Percentiles rank a stretch among this genome's conserved stretches.
phyloP scores from a whole-genome alignment of 2,888 invertebrate genomes.

The Cyclophora albipunctata region DNA sequence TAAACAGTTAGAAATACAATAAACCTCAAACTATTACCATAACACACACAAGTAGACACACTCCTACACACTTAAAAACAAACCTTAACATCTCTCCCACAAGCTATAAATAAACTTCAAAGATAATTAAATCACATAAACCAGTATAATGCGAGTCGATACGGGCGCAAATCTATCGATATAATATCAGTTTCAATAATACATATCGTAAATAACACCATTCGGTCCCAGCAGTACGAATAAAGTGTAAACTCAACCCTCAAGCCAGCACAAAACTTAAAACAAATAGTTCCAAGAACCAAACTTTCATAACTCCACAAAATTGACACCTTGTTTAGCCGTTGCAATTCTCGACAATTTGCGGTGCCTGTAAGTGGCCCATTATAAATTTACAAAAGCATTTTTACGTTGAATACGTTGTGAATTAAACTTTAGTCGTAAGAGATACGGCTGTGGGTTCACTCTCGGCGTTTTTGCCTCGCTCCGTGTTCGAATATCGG shows the following conservation, averaged over 20 bases:
- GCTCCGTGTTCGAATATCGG: slow-evolving; percentile 50
- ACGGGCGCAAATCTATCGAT: slow-evolving; percentile 15
- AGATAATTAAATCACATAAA: background rate
- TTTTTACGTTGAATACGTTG: background rate
- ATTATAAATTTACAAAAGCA: slow-evolving; percentile 55
- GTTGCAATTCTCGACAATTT: slow-evolving; percentile 70
- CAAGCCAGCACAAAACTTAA: slow-evolving; percentile 49
- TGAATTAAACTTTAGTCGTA: slow-evolving; percentile 20
- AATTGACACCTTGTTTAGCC: slow-evolving; percentile 73
- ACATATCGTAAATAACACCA: slow-evolving; percentile 50
- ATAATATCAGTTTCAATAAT: slow-evolving; percentile 43
- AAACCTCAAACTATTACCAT: background rate
- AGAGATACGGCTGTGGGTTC: slow-evolving; percentile 9
- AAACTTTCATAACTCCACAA: slow-evolving; percentile 71
- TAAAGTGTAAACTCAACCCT: slow-evolving; percentile 45
- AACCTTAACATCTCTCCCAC: no score
- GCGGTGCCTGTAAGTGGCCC: slow-evolving; percentile 69
- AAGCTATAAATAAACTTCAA: no score
- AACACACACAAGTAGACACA: background rate
- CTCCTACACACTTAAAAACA: background rate
- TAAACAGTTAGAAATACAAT: no score
- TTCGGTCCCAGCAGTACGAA: slow-evolving; percentile 49
- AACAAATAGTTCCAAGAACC: slow-evolving; percentile 72
- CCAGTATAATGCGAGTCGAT: background rate
- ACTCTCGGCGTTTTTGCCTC: slow-evolving; percentile 23